Conservation (phyloP, 1,140 invertebrate species). For the Lasaia peninsularis region DNA sequence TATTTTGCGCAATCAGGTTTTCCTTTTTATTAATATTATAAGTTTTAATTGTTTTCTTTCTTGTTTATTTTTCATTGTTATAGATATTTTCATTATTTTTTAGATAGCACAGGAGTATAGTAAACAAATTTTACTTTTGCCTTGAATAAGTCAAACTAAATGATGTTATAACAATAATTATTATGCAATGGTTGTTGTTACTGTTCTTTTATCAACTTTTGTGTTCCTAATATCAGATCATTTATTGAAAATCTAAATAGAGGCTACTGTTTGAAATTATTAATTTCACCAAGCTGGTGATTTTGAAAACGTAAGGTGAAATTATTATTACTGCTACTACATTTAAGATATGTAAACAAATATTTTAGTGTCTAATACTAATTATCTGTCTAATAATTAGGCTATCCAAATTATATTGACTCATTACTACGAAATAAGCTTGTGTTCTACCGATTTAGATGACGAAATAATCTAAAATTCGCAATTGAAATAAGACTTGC, state of each 20-base stretch:
- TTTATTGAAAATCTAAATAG: not conserved
- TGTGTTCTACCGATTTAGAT: too few species aligned
- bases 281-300: not conserved
- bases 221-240: slow-evolving; percentile 35
- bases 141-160: slow-evolving; percentile 17
- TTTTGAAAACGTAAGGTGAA: not conserved
- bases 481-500: too few species aligned
- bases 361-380: too few species aligned
- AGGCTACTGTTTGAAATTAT: not conserved
- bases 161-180: slow-evolving; percentile 15
- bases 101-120: slow-evolving; percentile 17
- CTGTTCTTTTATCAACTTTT: slow-evolving; percentile 39
- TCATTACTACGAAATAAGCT: too few species aligned
- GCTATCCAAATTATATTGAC: too few species aligned
- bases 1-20: not conserved
- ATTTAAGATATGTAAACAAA: too few species aligned
- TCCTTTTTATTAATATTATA: slow-evolving; percentile 2
- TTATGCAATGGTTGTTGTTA: slow-evolving; percentile 39
- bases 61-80: slow-evolving; percentile 15
- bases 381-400: too few species aligned
- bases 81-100: slow-evolving; percentile 15
- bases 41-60: slow-evolving; percentile 3
- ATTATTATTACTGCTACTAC: too few species aligned
- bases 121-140: slow-evolving; percentile 14
- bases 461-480: too few species aligned